phyloP scores from a whole-genome alignment of 1,140 invertebrate genomes.

The Nylanderia fulva region DNA sequence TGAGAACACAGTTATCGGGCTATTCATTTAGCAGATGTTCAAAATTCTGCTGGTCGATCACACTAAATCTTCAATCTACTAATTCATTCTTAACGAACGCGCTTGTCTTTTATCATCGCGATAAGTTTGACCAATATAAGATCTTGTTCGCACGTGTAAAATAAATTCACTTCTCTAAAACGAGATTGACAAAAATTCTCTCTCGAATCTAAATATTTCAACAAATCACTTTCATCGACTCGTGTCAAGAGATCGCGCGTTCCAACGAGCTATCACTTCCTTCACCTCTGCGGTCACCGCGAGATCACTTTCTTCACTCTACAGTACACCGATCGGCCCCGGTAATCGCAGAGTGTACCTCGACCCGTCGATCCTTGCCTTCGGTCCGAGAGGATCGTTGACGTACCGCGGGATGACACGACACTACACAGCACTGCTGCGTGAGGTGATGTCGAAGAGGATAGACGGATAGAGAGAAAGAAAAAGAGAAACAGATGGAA shows the following conservation, averaged over 20 bases:
- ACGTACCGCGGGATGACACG: constrained; percentile 76
- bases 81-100: background rate
- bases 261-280: constrained; percentile 38
- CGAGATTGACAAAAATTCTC: background rate
- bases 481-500: constrained; percentile 33
- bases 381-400: constrained; percentile 72
- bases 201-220: background rate
- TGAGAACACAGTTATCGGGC: background rate
- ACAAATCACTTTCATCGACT: background rate
- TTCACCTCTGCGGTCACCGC: constrained; percentile 33
- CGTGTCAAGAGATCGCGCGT: constrained; percentile 32
- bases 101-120: background rate
- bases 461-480: constrained; percentile 59
- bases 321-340: constrained; percentile 47
- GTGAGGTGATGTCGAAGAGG: constrained; percentile 71
- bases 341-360: constrained; percentile 55
- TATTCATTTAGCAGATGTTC: background rate
- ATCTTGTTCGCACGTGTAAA: background rate
- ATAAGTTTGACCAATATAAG: background rate
- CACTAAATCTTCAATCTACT: background rate
- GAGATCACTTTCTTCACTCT: constrained; percentile 53
- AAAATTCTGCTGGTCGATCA: background rate
- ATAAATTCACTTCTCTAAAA: constrained; percentile 19
- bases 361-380: constrained; percentile 70
- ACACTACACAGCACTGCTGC: constrained; percentile 75